These are phyloP conservation scores for Perizoma affinitatum DNA, from an alignment of 2,888 invertebrate genomes.

Conservation along the genomic window DNA sequence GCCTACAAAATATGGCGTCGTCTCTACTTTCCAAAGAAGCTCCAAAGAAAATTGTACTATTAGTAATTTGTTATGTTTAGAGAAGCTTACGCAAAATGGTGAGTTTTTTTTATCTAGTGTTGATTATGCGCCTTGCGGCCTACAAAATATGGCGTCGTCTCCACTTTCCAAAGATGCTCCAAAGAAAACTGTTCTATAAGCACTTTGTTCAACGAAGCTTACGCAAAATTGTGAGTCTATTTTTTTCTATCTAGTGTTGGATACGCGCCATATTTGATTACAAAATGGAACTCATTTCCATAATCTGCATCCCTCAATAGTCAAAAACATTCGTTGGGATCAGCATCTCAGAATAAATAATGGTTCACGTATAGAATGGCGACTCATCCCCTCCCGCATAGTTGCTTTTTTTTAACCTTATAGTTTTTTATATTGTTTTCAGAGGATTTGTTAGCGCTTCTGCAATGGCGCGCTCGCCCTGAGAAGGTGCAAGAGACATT, in stretches of 20 bases:
- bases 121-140: too few relatives aligned
- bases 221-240: constrained; percentile 94
- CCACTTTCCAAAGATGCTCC: constrained; percentile 89
- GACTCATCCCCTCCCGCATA: too few relatives aligned
- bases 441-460: constrained; percentile 93
- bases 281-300: too few relatives aligned
- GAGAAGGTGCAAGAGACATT: constrained; percentile 94
- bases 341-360: too few relatives aligned
- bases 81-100: constrained; percentile 98
- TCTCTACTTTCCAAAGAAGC: constrained; percentile 88
- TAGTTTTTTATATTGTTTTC: constrained; percentile 39
- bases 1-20: constrained; percentile 69
- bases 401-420: too few relatives aligned
- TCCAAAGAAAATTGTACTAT: constrained; percentile 93
- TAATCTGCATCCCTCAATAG: too few relatives aligned
- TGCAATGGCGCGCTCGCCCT: constrained; percentile 96
- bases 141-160: constrained; percentile 68
- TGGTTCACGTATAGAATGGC: too few relatives aligned
- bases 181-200: constrained; percentile 93
- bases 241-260: background rate
- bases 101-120: constrained; percentile 42
- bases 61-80: constrained; percentile 94
- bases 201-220: constrained; percentile 97
- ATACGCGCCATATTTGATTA: too few relatives aligned
- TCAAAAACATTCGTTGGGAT: too few relatives aligned